Evolutionary conservation across 35 echinoderm and acorn worm genomes (phyloP).

Genomic region (Heliocidaris erythrogramma): DNA sequence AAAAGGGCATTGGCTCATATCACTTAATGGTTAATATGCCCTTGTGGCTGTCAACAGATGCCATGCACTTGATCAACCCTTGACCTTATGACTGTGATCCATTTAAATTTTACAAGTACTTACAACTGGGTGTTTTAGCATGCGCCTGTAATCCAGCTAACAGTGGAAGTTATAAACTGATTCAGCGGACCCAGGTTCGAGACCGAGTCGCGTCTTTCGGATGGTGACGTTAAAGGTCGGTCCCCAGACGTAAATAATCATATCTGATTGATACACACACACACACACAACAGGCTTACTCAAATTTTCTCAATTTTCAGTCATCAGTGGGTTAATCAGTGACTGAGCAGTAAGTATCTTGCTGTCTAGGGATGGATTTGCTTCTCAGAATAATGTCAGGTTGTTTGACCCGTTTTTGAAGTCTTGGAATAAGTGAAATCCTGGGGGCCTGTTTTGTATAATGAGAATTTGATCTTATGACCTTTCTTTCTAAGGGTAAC

Average conservation of each 20-base stretch:
- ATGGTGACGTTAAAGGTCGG: too few relatives aligned
- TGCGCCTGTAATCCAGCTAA: too few relatives aligned
- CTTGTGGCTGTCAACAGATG: background rate
- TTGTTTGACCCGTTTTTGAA: background rate
- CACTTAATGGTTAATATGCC: background rate
- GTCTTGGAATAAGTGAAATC: background rate
- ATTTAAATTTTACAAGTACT: too few relatives aligned
- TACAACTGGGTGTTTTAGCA: too few relatives aligned
- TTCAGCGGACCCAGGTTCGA: too few relatives aligned
- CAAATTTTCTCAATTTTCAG: background rate
- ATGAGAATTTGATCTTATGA: background rate
- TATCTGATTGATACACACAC: too few relatives aligned
- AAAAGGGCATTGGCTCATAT: background rate
- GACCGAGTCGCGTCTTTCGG: too few relatives aligned
- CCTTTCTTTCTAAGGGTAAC: background rate
- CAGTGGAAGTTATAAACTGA: too few relatives aligned
- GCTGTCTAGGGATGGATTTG: background rate
- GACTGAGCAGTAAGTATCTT: background rate
- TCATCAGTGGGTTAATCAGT: background rate
- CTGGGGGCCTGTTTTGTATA: background rate
- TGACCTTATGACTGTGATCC: background rate
- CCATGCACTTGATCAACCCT: background rate
- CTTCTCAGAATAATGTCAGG: background rate
- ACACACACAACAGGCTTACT: too few relatives aligned
- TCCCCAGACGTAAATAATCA: too few relatives aligned